Conservation (phyloP, 2,113 vertebrate species). For the Nipponia nippon region DNA sequence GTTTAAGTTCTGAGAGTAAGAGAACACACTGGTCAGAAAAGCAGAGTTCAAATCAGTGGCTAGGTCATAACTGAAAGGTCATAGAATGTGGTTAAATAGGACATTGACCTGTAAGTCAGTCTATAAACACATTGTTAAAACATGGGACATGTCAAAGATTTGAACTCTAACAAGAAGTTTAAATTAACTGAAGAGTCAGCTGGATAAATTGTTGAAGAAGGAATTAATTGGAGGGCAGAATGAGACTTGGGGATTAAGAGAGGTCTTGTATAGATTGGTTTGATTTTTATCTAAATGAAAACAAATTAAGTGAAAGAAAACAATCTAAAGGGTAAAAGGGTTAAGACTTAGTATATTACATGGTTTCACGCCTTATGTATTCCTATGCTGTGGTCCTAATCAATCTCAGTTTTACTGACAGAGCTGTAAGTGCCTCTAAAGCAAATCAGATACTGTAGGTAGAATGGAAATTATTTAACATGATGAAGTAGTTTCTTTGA, state of each 20-base stretch:
- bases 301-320: constrained; percentile 26
- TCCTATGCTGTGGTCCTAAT: constrained; percentile 5
- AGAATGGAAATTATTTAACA: constrained; percentile 29
- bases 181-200: background rate
- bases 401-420: constrained; percentile 33
- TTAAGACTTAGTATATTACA: background rate
- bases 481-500: constrained; percentile 15
- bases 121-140: background rate
- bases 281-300: constrained; percentile 42
- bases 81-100: background rate
- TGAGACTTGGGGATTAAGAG: background rate
- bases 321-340: background rate
- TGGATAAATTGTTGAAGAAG: background rate
- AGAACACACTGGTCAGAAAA: background rate
- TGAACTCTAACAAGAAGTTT: background rate
- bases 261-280: constrained; percentile 11
- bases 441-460: constrained; percentile 42
- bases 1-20: background rate
- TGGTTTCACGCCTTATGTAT: background rate
- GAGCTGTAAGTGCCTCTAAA: constrained; percentile 27
- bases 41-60: background rate
- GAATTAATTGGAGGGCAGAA: background rate
- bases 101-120: background rate
- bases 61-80: background rate
- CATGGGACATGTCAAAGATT: background rate